phyloP scores from a whole-genome alignment of 2,888 invertebrate genomes.

The Capitulum mitella region DNA sequence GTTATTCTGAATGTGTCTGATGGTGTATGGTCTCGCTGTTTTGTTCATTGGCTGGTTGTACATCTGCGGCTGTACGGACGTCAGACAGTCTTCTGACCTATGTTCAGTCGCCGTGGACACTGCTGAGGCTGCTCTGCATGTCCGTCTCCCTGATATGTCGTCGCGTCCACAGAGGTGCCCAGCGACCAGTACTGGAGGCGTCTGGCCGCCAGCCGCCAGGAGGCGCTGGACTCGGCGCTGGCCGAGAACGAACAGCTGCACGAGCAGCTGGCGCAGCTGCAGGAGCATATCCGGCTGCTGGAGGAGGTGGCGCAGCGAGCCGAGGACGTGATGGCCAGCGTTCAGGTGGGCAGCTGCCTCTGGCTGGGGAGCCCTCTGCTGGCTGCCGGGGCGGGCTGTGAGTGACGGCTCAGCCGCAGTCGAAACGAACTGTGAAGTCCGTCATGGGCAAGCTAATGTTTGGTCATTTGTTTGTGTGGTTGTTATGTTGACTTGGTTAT shows the following conservation, averaged over 20 bases:
- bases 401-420: too few relatives aligned
- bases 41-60: too few relatives aligned
- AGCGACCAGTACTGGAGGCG: conserved; percentile 30
- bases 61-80: not conserved
- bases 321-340: not conserved
- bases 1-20: too few relatives aligned
- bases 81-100: not conserved
- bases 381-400: not conserved
- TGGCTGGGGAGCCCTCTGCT: not conserved
- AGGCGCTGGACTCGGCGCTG: conserved; percentile 29
- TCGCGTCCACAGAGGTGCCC: not conserved
- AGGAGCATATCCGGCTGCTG: conserved; percentile 9
- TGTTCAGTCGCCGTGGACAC: not conserved
- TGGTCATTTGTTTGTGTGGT: not conserved
- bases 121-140: not conserved
- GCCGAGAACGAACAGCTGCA: conserved; percentile 30
- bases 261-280: conserved; percentile 24
- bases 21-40: too few relatives aligned
- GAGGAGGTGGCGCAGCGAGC: not conserved
- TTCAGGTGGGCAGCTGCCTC: not conserved
- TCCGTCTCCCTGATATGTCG: too few relatives aligned
- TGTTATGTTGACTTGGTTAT: not conserved
- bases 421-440: too few relatives aligned
- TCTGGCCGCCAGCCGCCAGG: conserved; percentile 31
- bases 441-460: not conserved